Conservation (phyloP, 2,888 invertebrate species). For the Erebia palarica region DNA sequence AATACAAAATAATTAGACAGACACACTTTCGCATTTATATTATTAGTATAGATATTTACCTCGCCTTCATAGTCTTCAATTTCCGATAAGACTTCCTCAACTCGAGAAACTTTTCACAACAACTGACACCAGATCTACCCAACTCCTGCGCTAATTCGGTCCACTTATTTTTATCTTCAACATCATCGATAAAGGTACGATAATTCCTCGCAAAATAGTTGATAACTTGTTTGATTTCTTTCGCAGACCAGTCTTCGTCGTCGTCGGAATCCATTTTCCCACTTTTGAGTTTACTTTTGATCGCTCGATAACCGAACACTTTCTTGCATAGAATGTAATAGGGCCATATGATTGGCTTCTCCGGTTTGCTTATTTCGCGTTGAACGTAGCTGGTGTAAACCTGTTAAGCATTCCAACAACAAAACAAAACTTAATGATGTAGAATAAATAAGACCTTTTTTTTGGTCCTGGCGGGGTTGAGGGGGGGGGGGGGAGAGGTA, state of each 20-base stretch:
- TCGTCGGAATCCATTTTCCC: constrained; percentile 56
- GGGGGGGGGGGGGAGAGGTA: too few species aligned
- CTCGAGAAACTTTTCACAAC: constrained; percentile 67
- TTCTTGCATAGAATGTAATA: constrained; percentile 72
- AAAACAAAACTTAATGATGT: too few species aligned
- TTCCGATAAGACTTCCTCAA: constrained; percentile 69
- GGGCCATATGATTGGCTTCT: constrained; percentile 71
- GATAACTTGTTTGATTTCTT: constrained; percentile 65
- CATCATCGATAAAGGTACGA: constrained; percentile 50
- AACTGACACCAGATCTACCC: constrained; percentile 52
- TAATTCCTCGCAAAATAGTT: constrained; percentile 59
- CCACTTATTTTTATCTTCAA: constrained; percentile 57
- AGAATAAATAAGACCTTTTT: too few species aligned
- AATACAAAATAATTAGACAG: too few species aligned
- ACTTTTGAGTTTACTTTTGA: constrained; percentile 65
- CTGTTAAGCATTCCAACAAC: too few species aligned
- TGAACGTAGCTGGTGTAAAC: constrained; percentile 65
- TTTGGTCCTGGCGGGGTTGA: too few species aligned
- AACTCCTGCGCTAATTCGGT: constrained; percentile 50
- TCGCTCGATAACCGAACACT: constrained; percentile 69
- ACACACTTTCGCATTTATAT: too few species aligned
- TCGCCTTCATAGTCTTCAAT: constrained; percentile 63
- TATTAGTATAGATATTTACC: background rate
- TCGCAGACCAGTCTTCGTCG: constrained; percentile 64
- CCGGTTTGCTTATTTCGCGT: constrained; percentile 69